Evolutionary conservation across 92 coral and sea anemone genomes (phyloP).

Genomic region (Galaxea fascicularis): DNA sequence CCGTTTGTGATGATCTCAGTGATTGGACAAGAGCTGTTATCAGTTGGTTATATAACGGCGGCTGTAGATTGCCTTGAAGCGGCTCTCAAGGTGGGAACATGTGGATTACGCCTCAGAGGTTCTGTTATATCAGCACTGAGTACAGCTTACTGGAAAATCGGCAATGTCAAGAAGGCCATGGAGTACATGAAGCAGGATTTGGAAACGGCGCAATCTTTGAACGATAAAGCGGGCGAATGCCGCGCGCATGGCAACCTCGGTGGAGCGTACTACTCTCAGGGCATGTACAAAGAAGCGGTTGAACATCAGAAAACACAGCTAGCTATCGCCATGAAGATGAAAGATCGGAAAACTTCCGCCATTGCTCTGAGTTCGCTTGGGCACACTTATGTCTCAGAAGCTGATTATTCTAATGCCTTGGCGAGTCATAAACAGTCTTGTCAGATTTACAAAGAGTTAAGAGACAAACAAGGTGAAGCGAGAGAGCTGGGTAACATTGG

Average conservation of each 20-base stretch:
- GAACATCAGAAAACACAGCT: slow-evolving; percentile 89
- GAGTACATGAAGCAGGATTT: slow-evolving; percentile 95
- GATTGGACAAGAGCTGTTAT: slow-evolving; percentile 94
- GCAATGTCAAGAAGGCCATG: slow-evolving; percentile 85
- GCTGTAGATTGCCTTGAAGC: slow-evolving; percentile 97
- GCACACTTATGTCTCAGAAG: slow-evolving; percentile 87
- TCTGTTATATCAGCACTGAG: slow-evolving; percentile 98
- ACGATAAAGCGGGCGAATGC: slow-evolving; percentile 94
- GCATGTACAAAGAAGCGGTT: slow-evolving; percentile 85
- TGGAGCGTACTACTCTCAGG: slow-evolving; percentile 91
- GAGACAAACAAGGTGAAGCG: slow-evolving; percentile 87
- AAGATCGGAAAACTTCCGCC: slow-evolving; percentile 89
- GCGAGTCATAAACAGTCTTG: slow-evolving; percentile 91
- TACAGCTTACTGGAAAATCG: slow-evolving; percentile 98
- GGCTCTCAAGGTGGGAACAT: slow-evolving; percentile 92
- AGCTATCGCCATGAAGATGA: slow-evolving; percentile 84
- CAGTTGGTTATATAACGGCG: slow-evolving; percentile 82
- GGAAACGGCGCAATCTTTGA: slow-evolving; percentile 89
- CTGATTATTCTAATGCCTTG: slow-evolving; percentile 87
- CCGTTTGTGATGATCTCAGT: slow-evolving; percentile 98
- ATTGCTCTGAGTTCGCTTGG: slow-evolving; percentile 90
- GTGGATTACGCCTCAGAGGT: slow-evolving; percentile 94
- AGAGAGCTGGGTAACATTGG: slow-evolving; percentile 95
- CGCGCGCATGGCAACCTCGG: slow-evolving; percentile 96
- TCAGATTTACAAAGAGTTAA: slow-evolving; percentile 84